Evolutionary conservation across 1,140 invertebrate genomes (phyloP), one percentile per base, ranked within the genome.

Genomic region (Rhagoletis zephyria): DNA sequence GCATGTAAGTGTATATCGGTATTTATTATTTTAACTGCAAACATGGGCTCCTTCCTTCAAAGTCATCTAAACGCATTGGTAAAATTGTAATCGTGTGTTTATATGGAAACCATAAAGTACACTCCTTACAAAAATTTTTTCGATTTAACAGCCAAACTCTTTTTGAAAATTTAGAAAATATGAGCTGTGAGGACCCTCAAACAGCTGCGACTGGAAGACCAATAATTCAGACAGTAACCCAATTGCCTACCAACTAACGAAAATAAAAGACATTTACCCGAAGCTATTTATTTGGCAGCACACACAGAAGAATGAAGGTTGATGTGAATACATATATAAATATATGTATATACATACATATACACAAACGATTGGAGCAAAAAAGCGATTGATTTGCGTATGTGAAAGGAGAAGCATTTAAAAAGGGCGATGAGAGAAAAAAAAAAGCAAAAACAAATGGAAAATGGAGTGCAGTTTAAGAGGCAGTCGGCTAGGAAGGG

Each of bases 181-280:
- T 74, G 70, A 45, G 12, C 70, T 16, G n/a, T 81, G 19, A 56
- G 51, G 74, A 81, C 42, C 19, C 10, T 56, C 48, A 51, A 81
- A 56, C 48, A 81, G 74, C 74, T 42, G 74, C 56, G 48, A 63
- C 48, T 16, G 42, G n/a, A 51, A 56, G n/a, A 56, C 48, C 74
- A 59, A 81, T 81, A 81, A 81, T 81, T 81, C 74, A 51, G 48
- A 81, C 74, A 81, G 51, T 81, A 81, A 81, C 56, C 74, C 74
- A 81, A 56, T 81, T 81, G 74, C 74, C 74, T 81, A 51, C 45
- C 48, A 42, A 81, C 74, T 81, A 81, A 45, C 74, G 48, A 45
- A 81, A 81, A 81, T 56, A 81, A 81, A 56, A 30, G 74, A 56
- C 48, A 81, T 81, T 81, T 51, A 56, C 74, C 51, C 48, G 6